Base-by-base conservation (phyloP, 2,888 invertebrate species). In the Mythimna ferrago region DNA sequence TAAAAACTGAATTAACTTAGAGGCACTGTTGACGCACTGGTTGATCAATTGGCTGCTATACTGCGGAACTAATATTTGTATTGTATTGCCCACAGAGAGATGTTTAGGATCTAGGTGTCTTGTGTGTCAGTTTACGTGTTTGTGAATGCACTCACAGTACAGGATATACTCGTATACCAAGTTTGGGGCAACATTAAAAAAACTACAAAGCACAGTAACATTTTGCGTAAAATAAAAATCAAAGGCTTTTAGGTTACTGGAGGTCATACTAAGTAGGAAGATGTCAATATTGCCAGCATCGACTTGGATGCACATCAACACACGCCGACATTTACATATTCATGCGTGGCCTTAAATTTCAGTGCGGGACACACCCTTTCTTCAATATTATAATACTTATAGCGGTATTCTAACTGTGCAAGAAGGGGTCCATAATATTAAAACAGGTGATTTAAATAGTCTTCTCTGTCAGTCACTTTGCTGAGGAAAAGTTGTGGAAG, bases 321-420 rank as follows among this genome's bases (percentile, higher is more conserved):
- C 53, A 56, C n/a, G 58, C 38, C 32, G 19, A 54, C 0, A 78
- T 81, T 63, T 75, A 66, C 76, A 80, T 78, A 81, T 77, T 81
- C 58, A 75, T 81, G 56, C 35, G 51, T 41, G 41, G 81, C 54
- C 56, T 80, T 67, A 76, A 81, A 67, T 66, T 64, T 64, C 66
- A 44, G 41, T 11, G 44, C 11, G 60, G 32, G 44, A 19, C 32
- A n/a, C 48, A 66, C 35, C 11, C 58, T 60, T 51, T 62, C 14
- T 6, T 56, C n/a, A 26, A 41, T 26, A 66, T 62, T 38, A 56
- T 6, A 48, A 41, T 26, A 62, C 19, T 44, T 32, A 41, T 38
- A 60, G 79, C 63, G 35, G 41, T 51, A 32, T 74, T 54, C 44
- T 26, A 3, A 51, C 60, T 54, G 21, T 11, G 21, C 11, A 6